Conservation (phyloP, 2,113 vertebrate genomes). For the Arenaria interpres region DNA sequence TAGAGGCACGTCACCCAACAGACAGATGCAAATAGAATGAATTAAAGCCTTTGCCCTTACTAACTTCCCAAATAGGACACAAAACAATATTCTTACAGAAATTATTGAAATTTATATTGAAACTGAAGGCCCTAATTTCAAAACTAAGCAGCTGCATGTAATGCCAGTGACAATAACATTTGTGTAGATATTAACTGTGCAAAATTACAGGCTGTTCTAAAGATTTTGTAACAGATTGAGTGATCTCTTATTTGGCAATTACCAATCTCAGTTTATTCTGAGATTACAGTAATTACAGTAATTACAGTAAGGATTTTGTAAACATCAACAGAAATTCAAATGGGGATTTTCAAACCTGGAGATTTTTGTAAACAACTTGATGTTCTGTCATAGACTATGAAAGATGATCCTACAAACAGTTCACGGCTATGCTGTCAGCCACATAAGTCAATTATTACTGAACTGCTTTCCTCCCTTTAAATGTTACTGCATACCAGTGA, state of each 20-base stretch:
- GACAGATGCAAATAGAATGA: background rate
- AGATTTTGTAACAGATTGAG: background rate
- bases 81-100: background rate
- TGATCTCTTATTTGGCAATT: background rate
- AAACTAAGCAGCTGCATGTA: background rate
- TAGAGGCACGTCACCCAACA: background rate
- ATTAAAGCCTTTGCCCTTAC: background rate
- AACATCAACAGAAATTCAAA: background rate
- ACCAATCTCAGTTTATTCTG: background rate
- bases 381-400: background rate
- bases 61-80: background rate
- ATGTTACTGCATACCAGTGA: background rate
- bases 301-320: background rate
- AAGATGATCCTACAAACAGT: background rate
- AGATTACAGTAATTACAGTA: no score
- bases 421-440: background rate
- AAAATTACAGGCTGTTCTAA: background rate
- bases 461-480: background rate
- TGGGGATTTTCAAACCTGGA: background rate
- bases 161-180: background rate
- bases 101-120: background rate
- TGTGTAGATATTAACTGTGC: background rate
- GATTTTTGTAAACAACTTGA: background rate
- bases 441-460: background rate
- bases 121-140: background rate